Conservation (phyloP, 2,888 invertebrate genomes). For the Allygus modestus region DNA sequence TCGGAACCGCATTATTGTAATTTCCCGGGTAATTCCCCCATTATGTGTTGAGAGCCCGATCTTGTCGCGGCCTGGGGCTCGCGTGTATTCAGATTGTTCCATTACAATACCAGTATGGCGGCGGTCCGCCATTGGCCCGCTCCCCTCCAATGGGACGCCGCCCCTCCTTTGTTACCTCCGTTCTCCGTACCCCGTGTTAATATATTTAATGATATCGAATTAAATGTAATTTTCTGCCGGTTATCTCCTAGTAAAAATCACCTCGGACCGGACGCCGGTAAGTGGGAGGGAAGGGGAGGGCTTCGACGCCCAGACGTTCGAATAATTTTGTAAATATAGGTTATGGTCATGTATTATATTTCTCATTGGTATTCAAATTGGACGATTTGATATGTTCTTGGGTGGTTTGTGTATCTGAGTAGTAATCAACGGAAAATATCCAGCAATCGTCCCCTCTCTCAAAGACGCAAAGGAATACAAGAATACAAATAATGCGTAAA, state of each 20-base stretch:
- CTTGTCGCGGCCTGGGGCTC: conserved; percentile 34
- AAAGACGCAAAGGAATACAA: too few species aligned
- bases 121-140: conserved; percentile 4
- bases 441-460: too few species aligned
- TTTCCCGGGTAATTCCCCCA: conserved; percentile 41
- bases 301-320: not conserved
- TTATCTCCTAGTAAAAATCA: conserved; percentile 49
- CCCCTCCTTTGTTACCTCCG: not conserved
- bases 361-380: conserved; percentile 10
- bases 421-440: not conserved
- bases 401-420: not conserved
- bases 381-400: conserved; percentile 13
- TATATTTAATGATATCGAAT: conserved; percentile 12
- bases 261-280: not conserved
- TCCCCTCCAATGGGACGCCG: not conserved
- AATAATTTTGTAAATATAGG: conserved; percentile 12
- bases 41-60: conserved; percentile 35
- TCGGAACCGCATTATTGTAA: conserved; percentile 32
- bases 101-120: conserved; percentile 15
- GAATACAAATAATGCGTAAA: too few species aligned
- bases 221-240: conserved; percentile 20
- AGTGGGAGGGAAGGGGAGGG: too few species aligned
- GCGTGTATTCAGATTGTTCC: conserved; percentile 46
- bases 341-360: conserved; percentile 20
- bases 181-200: not conserved